Evolutionary conservation across 2,888 invertebrate species (phyloP).

Genomic region (Zaprionus bogoriensis): DNA sequence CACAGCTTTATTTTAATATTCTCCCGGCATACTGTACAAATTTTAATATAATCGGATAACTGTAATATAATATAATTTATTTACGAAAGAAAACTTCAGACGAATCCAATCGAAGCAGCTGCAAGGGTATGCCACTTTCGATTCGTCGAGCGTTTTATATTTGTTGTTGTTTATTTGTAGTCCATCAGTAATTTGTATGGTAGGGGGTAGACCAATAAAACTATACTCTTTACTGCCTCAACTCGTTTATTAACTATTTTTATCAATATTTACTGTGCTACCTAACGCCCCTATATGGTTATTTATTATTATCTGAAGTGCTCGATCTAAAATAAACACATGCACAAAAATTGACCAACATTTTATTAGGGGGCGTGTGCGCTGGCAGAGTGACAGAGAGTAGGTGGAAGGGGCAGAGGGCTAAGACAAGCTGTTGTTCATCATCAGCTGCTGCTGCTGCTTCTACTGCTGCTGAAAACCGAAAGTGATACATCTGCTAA

Average conservation of each 20-base stretch:
- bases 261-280: constrained; percentile 5
- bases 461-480: constrained; percentile 49
- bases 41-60: too few relatives aligned
- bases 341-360: constrained; percentile 39
- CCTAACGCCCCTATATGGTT: constrained; percentile 28
- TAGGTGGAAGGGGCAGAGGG: constrained; percentile 4
- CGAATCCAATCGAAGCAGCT: too few relatives aligned
- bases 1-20: too few relatives aligned
- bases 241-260: background rate
- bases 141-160: too few relatives aligned
- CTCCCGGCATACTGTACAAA: too few relatives aligned
- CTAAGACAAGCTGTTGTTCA: constrained; percentile 27
- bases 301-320: constrained; percentile 30
- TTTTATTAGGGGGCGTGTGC: constrained; percentile 42
- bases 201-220: background rate
- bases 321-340: constrained; percentile 39
- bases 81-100: too few relatives aligned
- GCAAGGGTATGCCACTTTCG: too few relatives aligned
- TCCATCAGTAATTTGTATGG: background rate
- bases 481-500: constrained; percentile 71
- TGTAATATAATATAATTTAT: too few relatives aligned
- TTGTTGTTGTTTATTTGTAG: background rate
- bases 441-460: constrained; percentile 44
- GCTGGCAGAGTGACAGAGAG: background rate
- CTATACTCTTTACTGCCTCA: background rate